Conservation (phyloP, 2,888 invertebrate species). For the Sinotaia quadrata region DNA sequence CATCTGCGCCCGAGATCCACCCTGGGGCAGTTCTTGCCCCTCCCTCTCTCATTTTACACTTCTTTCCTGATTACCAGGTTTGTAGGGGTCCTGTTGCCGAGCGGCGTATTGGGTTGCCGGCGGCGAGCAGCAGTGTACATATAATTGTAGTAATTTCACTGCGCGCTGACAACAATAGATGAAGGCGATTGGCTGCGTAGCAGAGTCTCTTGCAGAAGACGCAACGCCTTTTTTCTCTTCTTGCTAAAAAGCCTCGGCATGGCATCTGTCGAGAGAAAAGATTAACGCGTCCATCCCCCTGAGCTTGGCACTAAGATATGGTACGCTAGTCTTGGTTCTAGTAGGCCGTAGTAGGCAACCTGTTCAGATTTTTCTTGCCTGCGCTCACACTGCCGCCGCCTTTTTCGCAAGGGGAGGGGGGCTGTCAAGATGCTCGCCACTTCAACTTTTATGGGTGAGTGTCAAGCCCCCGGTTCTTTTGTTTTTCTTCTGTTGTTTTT, state of each 20-base stretch:
- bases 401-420: conserved; percentile 2
- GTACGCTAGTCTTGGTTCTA: not conserved
- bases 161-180: conserved; percentile 2
- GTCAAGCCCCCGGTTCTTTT: not conserved
- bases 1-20: conserved; percentile 5
- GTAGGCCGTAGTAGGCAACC: not conserved
- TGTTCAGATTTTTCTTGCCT: not conserved
- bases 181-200: conserved; percentile 6
- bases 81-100: not conserved
- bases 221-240: not conserved
- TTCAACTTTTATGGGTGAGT: conserved; percentile 4
- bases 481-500: not conserved
- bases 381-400: not conserved
- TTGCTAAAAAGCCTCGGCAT: conserved; percentile 5
- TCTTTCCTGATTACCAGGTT: not conserved
- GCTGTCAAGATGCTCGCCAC: conserved; percentile 4
- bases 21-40: conserved; percentile 1
- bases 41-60: not conserved
- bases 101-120: no score
- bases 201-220: not conserved
- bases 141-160: not conserved
- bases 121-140: not conserved
- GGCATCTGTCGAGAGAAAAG: conserved; percentile 11
- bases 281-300: conserved; percentile 1
- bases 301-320: not conserved